Conservation (phyloP, 2,113 vertebrate genomes). For the Corythaixoides concolor region DNA sequence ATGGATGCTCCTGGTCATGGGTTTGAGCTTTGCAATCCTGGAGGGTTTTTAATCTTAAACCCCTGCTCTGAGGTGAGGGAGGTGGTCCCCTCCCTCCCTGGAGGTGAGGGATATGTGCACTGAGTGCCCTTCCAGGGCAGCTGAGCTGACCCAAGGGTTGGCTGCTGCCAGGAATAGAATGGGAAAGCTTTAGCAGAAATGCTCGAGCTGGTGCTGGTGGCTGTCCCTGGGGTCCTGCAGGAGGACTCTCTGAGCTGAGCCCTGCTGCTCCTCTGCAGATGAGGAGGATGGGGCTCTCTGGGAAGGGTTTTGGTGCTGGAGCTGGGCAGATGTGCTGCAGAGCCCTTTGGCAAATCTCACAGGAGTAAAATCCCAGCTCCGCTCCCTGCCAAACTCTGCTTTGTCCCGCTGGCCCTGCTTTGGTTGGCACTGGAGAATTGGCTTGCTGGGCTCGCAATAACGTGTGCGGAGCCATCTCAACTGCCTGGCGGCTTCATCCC, state of each 20-base stretch:
- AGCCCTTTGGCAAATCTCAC: background rate
- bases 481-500: accelerated
- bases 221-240: background rate
- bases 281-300: accelerated
- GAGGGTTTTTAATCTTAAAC: background rate
- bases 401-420: accelerated
- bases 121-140: background rate
- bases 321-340: background rate
- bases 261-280: accelerated
- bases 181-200: background rate
- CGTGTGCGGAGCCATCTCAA: accelerated
- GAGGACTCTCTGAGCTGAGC: background rate
- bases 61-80: accelerated
- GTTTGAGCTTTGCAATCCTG: background rate
- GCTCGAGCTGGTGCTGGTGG: background rate
- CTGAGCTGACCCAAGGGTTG: background rate
- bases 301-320: background rate
- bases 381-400: background rate
- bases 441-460: accelerated
- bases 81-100: no score
- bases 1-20: accelerated
- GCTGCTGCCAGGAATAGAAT: background rate
- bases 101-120: accelerated
- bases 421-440: background rate
- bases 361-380: background rate